These are phyloP conservation scores for Verasper variegatus DNA, from an alignment of 2,113 vertebrate species.

Conservation along the genomic window DNA sequence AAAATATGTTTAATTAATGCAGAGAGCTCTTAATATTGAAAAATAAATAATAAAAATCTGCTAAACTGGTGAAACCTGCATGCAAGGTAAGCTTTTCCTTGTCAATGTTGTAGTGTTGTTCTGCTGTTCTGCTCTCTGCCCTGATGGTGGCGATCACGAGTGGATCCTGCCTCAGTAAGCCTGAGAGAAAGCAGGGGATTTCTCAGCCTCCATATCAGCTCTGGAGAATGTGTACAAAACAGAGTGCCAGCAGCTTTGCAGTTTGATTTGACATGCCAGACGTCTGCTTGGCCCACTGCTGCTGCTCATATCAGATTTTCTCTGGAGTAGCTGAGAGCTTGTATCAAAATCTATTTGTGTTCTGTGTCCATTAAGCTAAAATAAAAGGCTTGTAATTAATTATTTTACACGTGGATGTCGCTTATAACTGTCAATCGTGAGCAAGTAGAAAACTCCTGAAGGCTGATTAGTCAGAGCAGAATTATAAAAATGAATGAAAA, in stretches of 20 bases:
- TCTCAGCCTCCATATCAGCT: constrained; percentile 36
- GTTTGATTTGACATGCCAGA: constrained; percentile 51
- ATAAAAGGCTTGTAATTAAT: constrained; percentile 26
- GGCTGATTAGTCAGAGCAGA: constrained; percentile 20
- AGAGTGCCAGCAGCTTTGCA: constrained; percentile 25
- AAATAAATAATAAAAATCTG: constrained; percentile 32
- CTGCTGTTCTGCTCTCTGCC: constrained; percentile 1
- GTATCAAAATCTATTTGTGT: constrained; percentile 7
- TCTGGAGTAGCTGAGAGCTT: constrained; percentile 9
- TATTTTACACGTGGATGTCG: constrained; percentile 5
- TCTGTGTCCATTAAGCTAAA: constrained; percentile 11
- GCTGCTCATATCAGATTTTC: constrained; percentile 42
- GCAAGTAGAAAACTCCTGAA: background rate
- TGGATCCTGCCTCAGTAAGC: background rate
- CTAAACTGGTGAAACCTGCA: background rate
- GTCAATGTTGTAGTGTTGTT: constrained; percentile 20
- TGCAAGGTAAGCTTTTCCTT: background rate
- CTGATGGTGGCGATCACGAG: constrained; percentile 59
- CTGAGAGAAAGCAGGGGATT: constrained; percentile 22
- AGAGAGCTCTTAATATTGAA: constrained; percentile 2
- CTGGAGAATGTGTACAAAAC: constrained; percentile 47
- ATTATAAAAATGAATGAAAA: constrained; percentile 45
- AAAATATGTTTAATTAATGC: constrained; percentile 20
- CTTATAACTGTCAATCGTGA: constrained; percentile 13
- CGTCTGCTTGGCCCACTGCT: constrained; percentile 28